Evolutionary conservation across 2,888 invertebrate species (phyloP), one percentile per base, ranked within the genome.

Genomic region (Byasa hedistus): DNA sequence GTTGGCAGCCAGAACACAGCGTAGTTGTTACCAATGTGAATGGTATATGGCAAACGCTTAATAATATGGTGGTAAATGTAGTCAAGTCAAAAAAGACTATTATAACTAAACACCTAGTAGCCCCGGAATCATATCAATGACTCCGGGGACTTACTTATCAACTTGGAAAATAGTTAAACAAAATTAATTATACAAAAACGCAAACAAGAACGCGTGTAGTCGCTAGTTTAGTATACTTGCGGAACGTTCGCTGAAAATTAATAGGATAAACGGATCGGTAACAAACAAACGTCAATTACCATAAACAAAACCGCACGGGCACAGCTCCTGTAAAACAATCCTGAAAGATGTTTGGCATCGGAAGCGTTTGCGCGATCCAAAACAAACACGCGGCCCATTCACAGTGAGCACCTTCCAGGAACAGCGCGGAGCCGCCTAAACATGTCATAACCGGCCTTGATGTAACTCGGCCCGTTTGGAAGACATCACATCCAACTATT

Each of bases 391-490:
- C 57, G 12, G 17, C 64, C 59, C 44, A 54, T 39, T 61, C 10
- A 61, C 61, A 21, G 39, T 3, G 58, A 32, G 57, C 57, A 64
- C 36, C 58, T 64, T 64, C 58, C 64, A 15, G 64, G 58, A 54
- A 63, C 24, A n/a, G 19, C 57, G 52, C 22, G 23, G 64, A 22
- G 58, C 15, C 55, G 61, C 55, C 59, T 59, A 54, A 64, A 64
- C 64, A 64, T 52, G 52, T 64, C 64, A 64, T 58, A 59, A 54
- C 39, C 54, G 39, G 39, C 54, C 64, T 64, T 61, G 61, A 17
- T 17, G 36, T 55, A n/a, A 21, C 19, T 3, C 61, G 19, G 48
- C n/a, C 27, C 36, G 27, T 39, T 63, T 48, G 57, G 52, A 64
- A 64, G 52, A 39, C 57, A 48, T 48, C 10, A 22, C 52, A 19